Conservation (phyloP, 2,113 vertebrate genomes). For the Galbula dea region DNA sequence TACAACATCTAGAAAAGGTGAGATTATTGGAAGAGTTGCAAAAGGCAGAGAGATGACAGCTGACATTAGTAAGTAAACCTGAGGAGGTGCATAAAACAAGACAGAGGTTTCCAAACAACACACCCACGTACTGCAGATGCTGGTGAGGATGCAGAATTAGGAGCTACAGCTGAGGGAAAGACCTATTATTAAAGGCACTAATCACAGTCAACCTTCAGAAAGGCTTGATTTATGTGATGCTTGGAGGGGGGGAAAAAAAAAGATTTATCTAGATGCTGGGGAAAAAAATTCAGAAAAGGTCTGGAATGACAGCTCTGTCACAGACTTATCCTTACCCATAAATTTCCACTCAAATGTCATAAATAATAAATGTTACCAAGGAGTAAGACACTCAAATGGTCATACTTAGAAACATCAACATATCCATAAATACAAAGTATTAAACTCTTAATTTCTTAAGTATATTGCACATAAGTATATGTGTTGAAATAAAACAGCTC, state of each 20-base stretch:
- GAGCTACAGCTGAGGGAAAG: not conserved
- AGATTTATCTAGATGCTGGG: not conserved
- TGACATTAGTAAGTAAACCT: not conserved
- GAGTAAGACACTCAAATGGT: not conserved
- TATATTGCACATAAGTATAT: not conserved
- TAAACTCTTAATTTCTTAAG: not conserved
- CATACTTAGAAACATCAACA: not conserved
- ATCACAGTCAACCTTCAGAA: not conserved
- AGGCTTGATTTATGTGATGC: not conserved
- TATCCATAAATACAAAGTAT: accelerated
- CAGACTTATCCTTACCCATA: not conserved
- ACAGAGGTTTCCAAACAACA: not conserved
- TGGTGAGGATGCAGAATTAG: not conserved
- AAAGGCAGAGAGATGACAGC: not conserved
- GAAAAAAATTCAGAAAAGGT: not conserved
- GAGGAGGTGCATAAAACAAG: not conserved
- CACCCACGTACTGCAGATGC: not conserved
- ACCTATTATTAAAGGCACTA: not conserved
- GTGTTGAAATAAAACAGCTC: not conserved
- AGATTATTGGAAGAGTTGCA: not conserved
- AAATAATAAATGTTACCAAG: not conserved
- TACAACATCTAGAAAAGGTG: not conserved
- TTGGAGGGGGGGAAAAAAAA: not conserved
- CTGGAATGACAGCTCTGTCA: not conserved
- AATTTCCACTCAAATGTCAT: not conserved